Conservation (phyloP, 2,888 invertebrate species). For the Phanerotoma sp. region DNA sequence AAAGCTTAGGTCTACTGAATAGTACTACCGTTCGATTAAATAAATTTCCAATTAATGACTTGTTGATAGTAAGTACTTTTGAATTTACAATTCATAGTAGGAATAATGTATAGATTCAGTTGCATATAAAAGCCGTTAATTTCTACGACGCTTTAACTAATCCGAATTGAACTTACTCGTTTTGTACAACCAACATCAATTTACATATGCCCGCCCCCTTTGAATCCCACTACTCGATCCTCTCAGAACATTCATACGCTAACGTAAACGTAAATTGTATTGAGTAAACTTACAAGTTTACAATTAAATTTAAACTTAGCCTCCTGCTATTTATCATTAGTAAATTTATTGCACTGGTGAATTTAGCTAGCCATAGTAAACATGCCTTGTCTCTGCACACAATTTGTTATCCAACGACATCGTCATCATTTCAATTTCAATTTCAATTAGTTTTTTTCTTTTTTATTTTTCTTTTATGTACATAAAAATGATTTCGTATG, state of each 20-base stretch:
- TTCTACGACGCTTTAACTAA: constrained; percentile 19
- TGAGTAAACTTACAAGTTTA: constrained; percentile 4
- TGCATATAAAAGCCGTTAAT: constrained; percentile 15
- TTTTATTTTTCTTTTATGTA: too few species aligned
- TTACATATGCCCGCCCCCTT: constrained; percentile 11
- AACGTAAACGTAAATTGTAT: constrained; percentile 3
- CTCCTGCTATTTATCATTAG: background rate
- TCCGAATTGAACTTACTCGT: constrained; percentile 21
- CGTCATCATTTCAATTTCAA: too few species aligned
- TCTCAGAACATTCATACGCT: constrained; percentile 6
- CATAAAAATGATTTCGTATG: too few species aligned
- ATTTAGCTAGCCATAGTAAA: too few species aligned
- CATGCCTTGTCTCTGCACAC: too few species aligned
- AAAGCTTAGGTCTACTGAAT: constrained; percentile 4
- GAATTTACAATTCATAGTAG: constrained; percentile 10
- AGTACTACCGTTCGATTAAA: constrained; percentile 18
- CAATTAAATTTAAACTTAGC: background rate
- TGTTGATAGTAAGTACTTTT: constrained; percentile 6
- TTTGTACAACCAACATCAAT: constrained; percentile 14
- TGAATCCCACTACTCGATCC: background rate
- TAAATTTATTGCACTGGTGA: background rate
- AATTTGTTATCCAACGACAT: too few species aligned
- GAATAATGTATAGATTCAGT: constrained; percentile 13
- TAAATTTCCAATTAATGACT: constrained; percentile 19
- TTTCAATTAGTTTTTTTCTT: too few species aligned